These are phyloP conservation scores for Hypocryptadius cinnamomeus DNA, from an alignment of 2,113 vertebrate genomes.

Conservation along the genomic window DNA sequence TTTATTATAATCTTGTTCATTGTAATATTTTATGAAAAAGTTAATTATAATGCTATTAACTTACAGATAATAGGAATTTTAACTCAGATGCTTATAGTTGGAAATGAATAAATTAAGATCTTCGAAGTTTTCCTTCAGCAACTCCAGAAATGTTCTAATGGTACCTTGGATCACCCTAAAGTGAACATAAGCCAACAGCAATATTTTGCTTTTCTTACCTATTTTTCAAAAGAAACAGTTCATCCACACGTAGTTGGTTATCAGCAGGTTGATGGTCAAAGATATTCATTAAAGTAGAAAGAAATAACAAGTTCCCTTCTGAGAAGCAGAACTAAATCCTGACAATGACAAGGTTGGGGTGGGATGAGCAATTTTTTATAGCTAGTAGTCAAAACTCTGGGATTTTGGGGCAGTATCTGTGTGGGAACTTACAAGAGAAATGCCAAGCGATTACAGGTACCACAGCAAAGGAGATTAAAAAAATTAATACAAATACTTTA, in stretches of 20 bases:
- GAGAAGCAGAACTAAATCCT: not conserved
- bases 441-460: not conserved
- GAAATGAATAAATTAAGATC: not conserved
- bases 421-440: not conserved
- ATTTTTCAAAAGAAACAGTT: not conserved
- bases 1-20: not conserved
- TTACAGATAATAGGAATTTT: not conserved
- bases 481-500: not conserved
- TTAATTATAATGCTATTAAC: not conserved
- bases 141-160: not conserved
- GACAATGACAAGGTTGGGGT: not conserved
- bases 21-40: not conserved
- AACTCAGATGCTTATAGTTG: not conserved
- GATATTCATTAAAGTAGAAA: not conserved
- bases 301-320: not conserved
- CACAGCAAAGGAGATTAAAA: not conserved
- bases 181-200: not conserved
- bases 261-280: not conserved
- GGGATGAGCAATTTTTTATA: not conserved
- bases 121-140: not conserved
- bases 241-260: not conserved
- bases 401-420: not conserved
- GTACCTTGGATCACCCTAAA: not conserved
- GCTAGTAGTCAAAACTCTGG: not conserved
- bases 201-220: not conserved